Evolutionary conservation across 2,113 vertebrate genomes (phyloP).

Genomic region (Mugil cephalus): DNA sequence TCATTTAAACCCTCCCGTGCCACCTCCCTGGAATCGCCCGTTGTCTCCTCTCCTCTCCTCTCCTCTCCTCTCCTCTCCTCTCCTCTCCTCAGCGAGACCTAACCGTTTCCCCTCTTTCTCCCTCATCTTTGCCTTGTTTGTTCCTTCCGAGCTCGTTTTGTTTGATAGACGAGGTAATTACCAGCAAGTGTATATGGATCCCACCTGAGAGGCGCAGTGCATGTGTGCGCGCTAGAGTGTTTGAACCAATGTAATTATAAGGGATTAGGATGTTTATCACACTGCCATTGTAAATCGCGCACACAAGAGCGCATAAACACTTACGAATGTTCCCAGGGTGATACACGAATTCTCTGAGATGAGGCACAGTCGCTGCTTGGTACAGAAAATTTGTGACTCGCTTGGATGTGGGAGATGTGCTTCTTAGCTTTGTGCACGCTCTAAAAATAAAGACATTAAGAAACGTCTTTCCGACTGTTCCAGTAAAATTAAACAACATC

Average conservation of each 20-base stretch:
- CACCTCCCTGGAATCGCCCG: neutral
- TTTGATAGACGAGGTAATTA: slow-evolving; percentile 73
- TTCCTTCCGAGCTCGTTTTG: slow-evolving; percentile 46
- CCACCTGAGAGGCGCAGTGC: slow-evolving; percentile 60
- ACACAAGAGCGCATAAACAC: slow-evolving; percentile 3
- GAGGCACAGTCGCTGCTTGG: neutral
- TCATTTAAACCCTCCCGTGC: slow-evolving; percentile 25
- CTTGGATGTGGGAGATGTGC: neutral
- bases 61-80: neutral
- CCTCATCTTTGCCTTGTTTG: slow-evolving; percentile 22
- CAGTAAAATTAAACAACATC: no score
- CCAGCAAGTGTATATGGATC: slow-evolving; percentile 51
- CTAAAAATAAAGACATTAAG: neutral
- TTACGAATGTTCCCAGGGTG: neutral
- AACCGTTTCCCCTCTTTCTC: neutral
- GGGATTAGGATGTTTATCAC: slow-evolving; percentile 76
- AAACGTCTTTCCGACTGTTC: no score
- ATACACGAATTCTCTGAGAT: slow-evolving; percentile 8
- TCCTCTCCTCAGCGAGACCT: no score
- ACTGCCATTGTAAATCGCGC: slow-evolving; percentile 51
- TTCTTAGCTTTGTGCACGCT: neutral
- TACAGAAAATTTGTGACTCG: slow-evolving; percentile 13
- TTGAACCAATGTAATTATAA: slow-evolving; percentile 69
- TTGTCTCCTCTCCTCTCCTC: neutral
- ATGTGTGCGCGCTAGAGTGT: slow-evolving; percentile 28